Conservation (phyloP, 2,113 vertebrate genomes). For the Nesoenas mayeri region DNA sequence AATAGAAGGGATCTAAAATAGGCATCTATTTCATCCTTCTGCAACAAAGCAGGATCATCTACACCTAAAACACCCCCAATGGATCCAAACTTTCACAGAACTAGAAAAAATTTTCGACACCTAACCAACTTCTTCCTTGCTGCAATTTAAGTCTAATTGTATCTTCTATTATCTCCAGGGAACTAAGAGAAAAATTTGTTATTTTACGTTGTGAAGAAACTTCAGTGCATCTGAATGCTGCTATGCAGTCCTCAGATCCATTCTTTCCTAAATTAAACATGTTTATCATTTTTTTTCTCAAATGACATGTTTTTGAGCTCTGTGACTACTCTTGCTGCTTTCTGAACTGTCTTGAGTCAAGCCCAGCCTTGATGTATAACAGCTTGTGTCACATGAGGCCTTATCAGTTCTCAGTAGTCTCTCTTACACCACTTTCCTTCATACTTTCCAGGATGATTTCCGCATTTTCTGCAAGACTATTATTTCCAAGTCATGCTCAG, state of each 20-base stretch:
- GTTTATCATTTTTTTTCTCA: accelerated
- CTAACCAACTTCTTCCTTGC: background rate
- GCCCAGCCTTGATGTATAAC: accelerated
- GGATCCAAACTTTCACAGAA: background rate
- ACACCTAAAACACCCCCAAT: accelerated
- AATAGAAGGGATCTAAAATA: background rate
- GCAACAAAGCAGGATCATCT: background rate
- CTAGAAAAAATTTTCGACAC: background rate
- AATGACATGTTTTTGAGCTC: background rate
- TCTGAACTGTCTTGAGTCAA: background rate
- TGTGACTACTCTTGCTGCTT: background rate
- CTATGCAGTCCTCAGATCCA: background rate
- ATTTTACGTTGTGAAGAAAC: background rate
- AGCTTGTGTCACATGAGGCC: accelerated
- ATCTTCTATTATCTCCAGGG: background rate
- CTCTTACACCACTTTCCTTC: background rate
- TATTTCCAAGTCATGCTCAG: accelerated
- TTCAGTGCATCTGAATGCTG: background rate
- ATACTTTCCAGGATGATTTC: background rate
- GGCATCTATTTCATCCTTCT: background rate
- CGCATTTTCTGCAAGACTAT: background rate
- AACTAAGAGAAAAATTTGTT: background rate
- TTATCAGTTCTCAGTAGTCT: background rate
- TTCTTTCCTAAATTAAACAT: background rate
- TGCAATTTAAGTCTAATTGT: background rate